These are phyloP conservation scores for Dicranocentrus wangi DNA, from an alignment of 2,888 invertebrate species.

Conservation along the genomic window DNA sequence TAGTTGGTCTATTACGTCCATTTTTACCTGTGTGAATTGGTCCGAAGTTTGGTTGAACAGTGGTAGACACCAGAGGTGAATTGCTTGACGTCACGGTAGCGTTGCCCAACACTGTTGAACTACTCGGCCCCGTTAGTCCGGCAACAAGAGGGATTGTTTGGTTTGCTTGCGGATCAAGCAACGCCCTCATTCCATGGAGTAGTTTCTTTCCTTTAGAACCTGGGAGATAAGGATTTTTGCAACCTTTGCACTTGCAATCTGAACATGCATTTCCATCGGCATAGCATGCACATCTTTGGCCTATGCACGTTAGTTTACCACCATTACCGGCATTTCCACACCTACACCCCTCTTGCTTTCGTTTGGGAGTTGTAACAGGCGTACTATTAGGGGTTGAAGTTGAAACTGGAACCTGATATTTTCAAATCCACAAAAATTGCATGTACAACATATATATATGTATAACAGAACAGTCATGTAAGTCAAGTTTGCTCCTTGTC, in stretches of 20 bases:
- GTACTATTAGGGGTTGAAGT: constrained; percentile 26
- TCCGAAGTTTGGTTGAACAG: constrained; percentile 14
- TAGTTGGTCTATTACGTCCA: too few species aligned
- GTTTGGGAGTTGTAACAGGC: constrained; percentile 12
- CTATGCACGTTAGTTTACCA: constrained; percentile 93
- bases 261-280: constrained; percentile 91
- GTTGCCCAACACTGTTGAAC: background rate
- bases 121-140: background rate
- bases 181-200: constrained; percentile 66
- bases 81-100: background rate
- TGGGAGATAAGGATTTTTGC: constrained; percentile 90
- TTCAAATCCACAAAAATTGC: constrained; percentile 40
- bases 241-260: constrained; percentile 93
- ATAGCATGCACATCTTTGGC: constrained; percentile 95
- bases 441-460: background rate
- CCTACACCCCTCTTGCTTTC: constrained; percentile 78
- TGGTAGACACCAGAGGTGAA: background rate
- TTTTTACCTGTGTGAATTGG: constrained; percentile 37
- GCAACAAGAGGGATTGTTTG: constrained; percentile 52
- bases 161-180: constrained; percentile 67
- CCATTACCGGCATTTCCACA: constrained; percentile 96
- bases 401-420: constrained; percentile 39
- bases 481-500: background rate
- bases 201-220: constrained; percentile 83
- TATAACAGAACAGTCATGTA: background rate